phyloP scores from a whole-genome alignment of 2,113 vertebrate genomes.

The Stictonetta naevosa region DNA sequence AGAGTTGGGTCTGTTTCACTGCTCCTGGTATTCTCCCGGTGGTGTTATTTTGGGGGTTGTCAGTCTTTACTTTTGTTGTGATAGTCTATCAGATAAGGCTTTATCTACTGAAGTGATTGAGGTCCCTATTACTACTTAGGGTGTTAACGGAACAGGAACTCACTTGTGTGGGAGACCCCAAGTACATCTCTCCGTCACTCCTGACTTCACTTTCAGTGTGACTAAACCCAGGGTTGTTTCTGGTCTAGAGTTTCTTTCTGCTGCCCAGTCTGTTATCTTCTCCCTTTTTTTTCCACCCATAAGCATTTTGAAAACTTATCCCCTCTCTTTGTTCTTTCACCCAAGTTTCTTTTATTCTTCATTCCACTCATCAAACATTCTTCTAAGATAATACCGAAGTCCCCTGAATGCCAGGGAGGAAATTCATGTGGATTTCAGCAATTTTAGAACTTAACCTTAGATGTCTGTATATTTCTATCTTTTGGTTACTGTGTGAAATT shows the following conservation, averaged over 20 bases:
- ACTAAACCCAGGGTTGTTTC: constrained; percentile 3
- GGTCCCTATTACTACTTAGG: neutral
- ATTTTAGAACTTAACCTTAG: neutral
- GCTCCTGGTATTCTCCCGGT: neutral
- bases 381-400: neutral
- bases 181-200: neutral
- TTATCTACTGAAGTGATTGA: neutral
- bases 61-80: neutral
- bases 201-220: constrained; percentile 3
- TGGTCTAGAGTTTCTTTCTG: neutral
- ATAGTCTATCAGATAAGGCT: neutral
- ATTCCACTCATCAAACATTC: neutral
- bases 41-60: neutral
- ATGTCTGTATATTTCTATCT: neutral
- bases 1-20: neutral
- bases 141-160: neutral
- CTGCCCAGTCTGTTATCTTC: neutral
- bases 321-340: neutral
- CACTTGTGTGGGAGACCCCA: neutral
- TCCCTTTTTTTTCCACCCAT: neutral
- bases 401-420: neutral
- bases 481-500: neutral
- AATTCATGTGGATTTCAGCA: neutral
- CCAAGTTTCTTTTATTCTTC: neutral
- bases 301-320: neutral